Evolutionary conservation across 2,113 vertebrate species (phyloP).

Genomic region (Ascaphus truei): DNA sequence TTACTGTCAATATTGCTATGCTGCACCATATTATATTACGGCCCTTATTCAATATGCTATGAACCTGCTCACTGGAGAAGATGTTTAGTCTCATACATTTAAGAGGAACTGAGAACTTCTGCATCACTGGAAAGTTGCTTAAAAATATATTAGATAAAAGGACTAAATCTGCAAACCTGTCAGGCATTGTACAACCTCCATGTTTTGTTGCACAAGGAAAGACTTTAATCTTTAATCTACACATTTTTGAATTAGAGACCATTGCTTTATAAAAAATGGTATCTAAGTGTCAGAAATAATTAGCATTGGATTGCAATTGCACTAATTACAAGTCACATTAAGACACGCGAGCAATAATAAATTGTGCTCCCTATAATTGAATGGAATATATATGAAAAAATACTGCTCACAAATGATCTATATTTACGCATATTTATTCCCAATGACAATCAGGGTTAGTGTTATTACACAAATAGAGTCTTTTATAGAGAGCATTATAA

Average conservation of each 20-base stretch:
- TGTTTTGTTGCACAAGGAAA: no score
- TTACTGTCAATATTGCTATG: no score
- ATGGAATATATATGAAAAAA: constrained; percentile 76
- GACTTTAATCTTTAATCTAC: no score
- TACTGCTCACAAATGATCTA: constrained; percentile 78
- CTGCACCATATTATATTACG: no score
- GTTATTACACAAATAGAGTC: constrained; percentile 62
- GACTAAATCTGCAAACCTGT: no score
- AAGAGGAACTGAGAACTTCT: no score
- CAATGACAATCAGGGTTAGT: constrained; percentile 68
- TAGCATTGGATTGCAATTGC: constrained; percentile 88
- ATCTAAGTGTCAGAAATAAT: constrained; percentile 80
- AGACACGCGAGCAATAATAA: constrained; percentile 80
- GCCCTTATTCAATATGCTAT: no score
- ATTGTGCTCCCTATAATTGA: constrained; percentile 79
- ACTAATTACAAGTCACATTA: constrained; percentile 88
- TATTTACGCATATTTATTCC: constrained; percentile 77
- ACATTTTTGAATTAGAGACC: constrained; percentile 71
- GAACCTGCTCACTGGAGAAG: no score
- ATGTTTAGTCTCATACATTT: no score
- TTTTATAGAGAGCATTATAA: constrained; percentile 54
- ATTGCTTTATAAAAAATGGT: constrained; percentile 79
- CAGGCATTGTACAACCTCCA: no score
- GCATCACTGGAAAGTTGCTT: no score
- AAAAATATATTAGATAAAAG: no score